Conservation (phyloP, 2,888 invertebrate genomes). For the Epistrophe eligans region DNA sequence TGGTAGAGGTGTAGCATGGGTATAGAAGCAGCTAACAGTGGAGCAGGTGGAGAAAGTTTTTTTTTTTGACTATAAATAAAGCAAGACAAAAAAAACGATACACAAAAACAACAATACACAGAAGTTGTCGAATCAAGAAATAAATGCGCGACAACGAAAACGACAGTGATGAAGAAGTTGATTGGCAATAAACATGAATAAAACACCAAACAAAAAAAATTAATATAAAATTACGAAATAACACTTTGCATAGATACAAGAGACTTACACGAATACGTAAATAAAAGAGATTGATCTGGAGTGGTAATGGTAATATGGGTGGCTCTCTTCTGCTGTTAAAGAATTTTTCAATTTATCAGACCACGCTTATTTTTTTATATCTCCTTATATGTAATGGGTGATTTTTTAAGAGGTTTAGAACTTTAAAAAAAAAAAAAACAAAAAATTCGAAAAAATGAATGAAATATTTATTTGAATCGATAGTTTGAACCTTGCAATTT, state of each 20-base stretch:
- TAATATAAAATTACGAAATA: conserved; percentile 26
- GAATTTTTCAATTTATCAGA: background rate
- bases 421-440: too few relatives aligned
- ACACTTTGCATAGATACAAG: conserved; percentile 25
- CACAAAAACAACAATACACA: conserved; percentile 15
- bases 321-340: background rate
- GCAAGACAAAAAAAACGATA: conserved; percentile 6
- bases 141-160: conserved; percentile 18
- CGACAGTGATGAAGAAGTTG: conserved; percentile 18
- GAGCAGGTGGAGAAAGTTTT: conserved; percentile 73
- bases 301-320: background rate
- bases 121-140: background rate
- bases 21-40: conserved; percentile 26
- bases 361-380: background rate
- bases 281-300: conserved; percentile 3
- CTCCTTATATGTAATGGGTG: too few relatives aligned
- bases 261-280: conserved; percentile 9
- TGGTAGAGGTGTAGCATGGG: conserved; percentile 20
- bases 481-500: too few relatives aligned
- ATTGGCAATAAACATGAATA: conserved; percentile 33
- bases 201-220: conserved; percentile 18
- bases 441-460: too few relatives aligned
- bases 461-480: too few relatives aligned
- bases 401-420: too few relatives aligned
- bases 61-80: conserved; percentile 30